A percentile compares a stretch with the other conserved stretches of the same genome.
These are phyloP conservation scores for Anorthoa munda DNA, from an alignment of 2,888 invertebrate species.

Conservation along the genomic window DNA sequence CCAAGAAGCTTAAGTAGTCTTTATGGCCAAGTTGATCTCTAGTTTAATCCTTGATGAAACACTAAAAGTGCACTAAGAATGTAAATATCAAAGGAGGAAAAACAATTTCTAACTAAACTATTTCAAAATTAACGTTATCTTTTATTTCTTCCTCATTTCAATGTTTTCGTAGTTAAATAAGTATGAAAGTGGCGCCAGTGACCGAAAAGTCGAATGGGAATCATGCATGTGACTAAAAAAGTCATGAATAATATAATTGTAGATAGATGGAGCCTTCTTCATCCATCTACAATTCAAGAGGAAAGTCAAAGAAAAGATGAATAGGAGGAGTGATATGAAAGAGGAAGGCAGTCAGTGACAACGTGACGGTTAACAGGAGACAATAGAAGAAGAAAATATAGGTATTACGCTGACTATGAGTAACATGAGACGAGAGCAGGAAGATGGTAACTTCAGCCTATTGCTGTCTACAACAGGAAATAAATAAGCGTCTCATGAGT, in stretches of 20 bases:
- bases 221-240: too few species aligned
- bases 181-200: not conserved
- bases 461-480: too few species aligned
- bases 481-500: too few species aligned
- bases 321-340: not conserved
- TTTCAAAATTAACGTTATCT: too few species aligned
- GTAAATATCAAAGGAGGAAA: not conserved
- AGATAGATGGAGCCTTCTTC: too few species aligned
- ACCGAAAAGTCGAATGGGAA: not conserved
- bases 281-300: too few species aligned
- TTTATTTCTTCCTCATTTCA: too few species aligned
- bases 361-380: not conserved
- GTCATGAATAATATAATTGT: too few species aligned
- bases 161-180: too few species aligned
- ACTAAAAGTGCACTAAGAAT: not conserved
- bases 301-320: too few species aligned
- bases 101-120: not conserved
- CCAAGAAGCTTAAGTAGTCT: constrained; percentile 12
- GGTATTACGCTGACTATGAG: not conserved
- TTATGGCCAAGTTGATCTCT: constrained; percentile 25
- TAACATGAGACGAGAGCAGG: not conserved
- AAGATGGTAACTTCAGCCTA: not conserved
- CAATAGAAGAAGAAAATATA: not conserved
- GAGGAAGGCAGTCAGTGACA: not conserved
- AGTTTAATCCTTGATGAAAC: constrained; percentile 9